phyloP scores from a whole-genome alignment of 1,140 invertebrate genomes.

The Platyura marginata region DNA sequence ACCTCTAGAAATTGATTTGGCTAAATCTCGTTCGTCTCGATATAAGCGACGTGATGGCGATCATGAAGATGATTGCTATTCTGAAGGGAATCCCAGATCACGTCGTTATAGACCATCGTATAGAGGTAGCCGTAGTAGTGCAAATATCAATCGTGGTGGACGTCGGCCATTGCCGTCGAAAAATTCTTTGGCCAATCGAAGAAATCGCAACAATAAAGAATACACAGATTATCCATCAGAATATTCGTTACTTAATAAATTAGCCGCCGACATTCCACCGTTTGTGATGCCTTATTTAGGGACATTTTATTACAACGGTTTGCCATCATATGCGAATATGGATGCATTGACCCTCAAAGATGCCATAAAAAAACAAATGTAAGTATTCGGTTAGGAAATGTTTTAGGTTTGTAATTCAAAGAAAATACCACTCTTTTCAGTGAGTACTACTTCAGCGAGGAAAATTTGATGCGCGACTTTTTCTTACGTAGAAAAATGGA shows the following conservation, averaged over 20 bases:
- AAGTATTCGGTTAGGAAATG: conserved; percentile 26
- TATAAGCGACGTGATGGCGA: background rate
- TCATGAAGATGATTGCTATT: background rate
- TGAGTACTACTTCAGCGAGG: conserved; percentile 98
- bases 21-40: conserved; percentile 22
- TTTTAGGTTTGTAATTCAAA: background rate
- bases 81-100: background rate
- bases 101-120: background rate
- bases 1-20: conserved; percentile 47
- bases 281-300: conserved; percentile 45
- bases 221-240: conserved; percentile 7
- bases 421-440: conserved; percentile 32
- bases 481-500: conserved; percentile 96
- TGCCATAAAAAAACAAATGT: conserved; percentile 71
- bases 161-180: background rate
- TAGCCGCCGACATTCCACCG: conserved; percentile 10
- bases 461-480: conserved; percentile 90
- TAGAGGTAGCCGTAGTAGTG: background rate
- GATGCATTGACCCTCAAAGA: conserved; percentile 44
- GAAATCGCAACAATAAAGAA: conserved; percentile 20
- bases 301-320: conserved; percentile 27
- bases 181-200: conserved; percentile 14
- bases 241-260: background rate
- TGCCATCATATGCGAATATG: conserved; percentile 26
- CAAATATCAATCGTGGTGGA: background rate